Evolutionary conservation across 2,888 invertebrate species (phyloP).

Genomic region (Mycalesis mineus): DNA sequence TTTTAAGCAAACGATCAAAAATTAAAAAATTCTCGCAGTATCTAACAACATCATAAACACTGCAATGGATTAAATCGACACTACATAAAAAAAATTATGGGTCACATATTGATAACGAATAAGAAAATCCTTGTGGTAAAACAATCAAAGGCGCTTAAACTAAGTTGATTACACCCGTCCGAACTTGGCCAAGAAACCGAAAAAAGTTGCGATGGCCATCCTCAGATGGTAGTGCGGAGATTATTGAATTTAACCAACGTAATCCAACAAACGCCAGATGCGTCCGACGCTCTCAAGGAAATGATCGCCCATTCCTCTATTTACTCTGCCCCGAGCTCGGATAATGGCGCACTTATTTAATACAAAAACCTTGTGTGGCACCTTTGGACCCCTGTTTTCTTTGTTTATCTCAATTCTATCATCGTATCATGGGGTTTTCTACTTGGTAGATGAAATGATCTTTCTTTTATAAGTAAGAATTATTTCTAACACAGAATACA

Average conservation of each 20-base stretch:
- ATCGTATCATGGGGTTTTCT: constrained; percentile 26
- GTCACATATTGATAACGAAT: too few relatives aligned
- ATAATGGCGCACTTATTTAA: constrained; percentile 62
- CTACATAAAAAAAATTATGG: too few relatives aligned
- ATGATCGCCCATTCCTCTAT: constrained; percentile 62
- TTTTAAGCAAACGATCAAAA: too few relatives aligned
- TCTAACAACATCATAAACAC: too few relatives aligned
- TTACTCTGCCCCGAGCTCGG: constrained; percentile 36
- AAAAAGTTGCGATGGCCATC: constrained; percentile 51
- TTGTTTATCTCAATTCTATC: constrained; percentile 33
- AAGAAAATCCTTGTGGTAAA: too few relatives aligned
- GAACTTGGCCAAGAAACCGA: constrained; percentile 25
- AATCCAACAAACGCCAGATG: constrained; percentile 66
- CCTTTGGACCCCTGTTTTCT: constrained; percentile 28
- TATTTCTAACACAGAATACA: too few relatives aligned
- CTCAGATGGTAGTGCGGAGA: constrained; percentile 62
- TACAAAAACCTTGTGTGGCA: constrained; percentile 45
- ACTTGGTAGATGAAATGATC: background rate
- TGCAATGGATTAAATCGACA: too few relatives aligned
- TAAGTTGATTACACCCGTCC: constrained; percentile 19
- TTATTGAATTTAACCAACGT: constrained; percentile 71
- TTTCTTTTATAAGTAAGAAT: too few relatives aligned
- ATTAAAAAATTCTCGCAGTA: too few relatives aligned
- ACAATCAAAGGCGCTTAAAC: constrained; percentile 21
- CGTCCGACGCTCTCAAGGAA: constrained; percentile 50